A percentile compares a stretch with the other conserved stretches of the same genome.
phyloP scores from a whole-genome alignment of 2,797 vertebrate genomes.

The Chromis chromis region DNA sequence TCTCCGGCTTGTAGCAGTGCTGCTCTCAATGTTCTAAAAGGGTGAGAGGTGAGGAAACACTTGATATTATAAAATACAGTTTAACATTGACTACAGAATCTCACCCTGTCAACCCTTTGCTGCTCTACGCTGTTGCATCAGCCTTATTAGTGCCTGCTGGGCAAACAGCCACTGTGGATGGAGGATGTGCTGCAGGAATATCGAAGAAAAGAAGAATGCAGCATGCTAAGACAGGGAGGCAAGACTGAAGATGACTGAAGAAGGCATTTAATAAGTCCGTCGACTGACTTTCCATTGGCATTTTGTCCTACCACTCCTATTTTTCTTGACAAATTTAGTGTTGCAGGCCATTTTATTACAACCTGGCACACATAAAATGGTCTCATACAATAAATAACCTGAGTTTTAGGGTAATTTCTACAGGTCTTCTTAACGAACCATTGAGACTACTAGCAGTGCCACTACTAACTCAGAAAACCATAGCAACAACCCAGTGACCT shows the following conservation, averaged over 20 bases:
- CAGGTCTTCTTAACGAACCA: not conserved
- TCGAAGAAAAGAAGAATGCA: not conserved
- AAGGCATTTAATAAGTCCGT: slow-evolving; percentile 4
- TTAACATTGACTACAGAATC: slow-evolving; percentile 29
- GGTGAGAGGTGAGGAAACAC: slow-evolving; percentile 37
- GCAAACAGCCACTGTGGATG: slow-evolving; percentile 14
- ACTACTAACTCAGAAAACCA: not conserved
- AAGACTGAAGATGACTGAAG: slow-evolving; percentile 9
- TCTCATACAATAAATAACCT: no score
- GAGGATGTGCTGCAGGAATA: slow-evolving; percentile 2
- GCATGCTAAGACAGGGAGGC: not conserved
- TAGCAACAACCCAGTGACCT: not conserved
- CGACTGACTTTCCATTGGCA: no score
- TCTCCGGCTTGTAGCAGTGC: slow-evolving; percentile 24
- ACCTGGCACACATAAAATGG: no score
- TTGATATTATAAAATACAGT: slow-evolving; percentile 47
- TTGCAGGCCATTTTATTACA: no score
- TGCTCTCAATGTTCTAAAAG: slow-evolving; percentile 28
- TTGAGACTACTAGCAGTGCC: not conserved
- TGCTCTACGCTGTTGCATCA: slow-evolving; percentile 28
- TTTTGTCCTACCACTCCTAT: no score
- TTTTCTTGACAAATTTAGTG: no score
- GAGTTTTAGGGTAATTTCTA: no score
- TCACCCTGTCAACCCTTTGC: slow-evolving; percentile 10
- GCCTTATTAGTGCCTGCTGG: slow-evolving; percentile 14